Conservation (phyloP, 2,888 invertebrate species). For the Heliconius aoede region DNA sequence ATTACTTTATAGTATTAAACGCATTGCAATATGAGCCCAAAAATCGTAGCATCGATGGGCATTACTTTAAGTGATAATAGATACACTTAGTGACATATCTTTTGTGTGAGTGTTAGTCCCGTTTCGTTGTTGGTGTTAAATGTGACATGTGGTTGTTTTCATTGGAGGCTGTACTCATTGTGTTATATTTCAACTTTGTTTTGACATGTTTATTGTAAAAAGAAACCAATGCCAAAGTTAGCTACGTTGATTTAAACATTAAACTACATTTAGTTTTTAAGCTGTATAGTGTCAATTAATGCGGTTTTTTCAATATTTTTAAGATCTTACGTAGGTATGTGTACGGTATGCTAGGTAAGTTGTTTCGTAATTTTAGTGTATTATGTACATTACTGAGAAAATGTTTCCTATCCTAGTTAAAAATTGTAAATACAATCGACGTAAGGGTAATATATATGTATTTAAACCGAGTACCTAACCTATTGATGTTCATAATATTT, state of each 20-base stretch:
- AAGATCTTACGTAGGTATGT: constrained; percentile 76
- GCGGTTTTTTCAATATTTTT: constrained; percentile 77
- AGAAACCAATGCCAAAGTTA: constrained; percentile 84
- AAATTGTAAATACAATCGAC: constrained; percentile 69
- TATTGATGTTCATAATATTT: constrained; percentile 79
- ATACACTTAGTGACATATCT: constrained; percentile 76
- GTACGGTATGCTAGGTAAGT: constrained; percentile 67
- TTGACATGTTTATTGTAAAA: constrained; percentile 78
- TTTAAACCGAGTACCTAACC: constrained; percentile 80
- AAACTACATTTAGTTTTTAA: constrained; percentile 73
- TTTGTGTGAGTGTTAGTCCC: constrained; percentile 69
- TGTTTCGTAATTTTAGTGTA: constrained; percentile 78
- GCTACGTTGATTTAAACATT: constrained; percentile 79
- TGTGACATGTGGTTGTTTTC: constrained; percentile 66
- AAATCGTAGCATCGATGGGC: constrained; percentile 72
- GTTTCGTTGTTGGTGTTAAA: constrained; percentile 78
- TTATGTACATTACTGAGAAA: constrained; percentile 77
- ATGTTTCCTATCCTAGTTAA: constrained; percentile 83
- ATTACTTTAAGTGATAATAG: constrained; percentile 71
- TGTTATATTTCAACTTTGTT: constrained; percentile 75
- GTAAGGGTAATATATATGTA: constrained; percentile 64
- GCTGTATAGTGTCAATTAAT: constrained; percentile 83
- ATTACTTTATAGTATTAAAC: constrained; percentile 55
- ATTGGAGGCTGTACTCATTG: constrained; percentile 65
- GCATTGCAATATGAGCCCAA: constrained; percentile 77